Conservation (phyloP, 2,113 vertebrate species). For the Halichoerus grypus region DNA sequence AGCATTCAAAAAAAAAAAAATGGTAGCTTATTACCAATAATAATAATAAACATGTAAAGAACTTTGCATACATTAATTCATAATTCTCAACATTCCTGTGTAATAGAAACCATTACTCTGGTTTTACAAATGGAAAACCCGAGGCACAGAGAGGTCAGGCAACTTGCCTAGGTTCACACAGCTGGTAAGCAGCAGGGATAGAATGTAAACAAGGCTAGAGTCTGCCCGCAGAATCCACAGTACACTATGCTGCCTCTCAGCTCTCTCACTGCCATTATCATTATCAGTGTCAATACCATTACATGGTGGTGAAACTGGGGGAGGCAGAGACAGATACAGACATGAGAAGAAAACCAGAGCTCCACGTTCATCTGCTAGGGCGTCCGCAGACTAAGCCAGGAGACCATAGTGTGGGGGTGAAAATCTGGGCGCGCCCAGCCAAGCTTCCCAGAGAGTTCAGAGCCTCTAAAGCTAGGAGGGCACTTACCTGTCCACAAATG, state of each 20-base stretch:
- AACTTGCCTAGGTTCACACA: background rate
- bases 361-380: background rate
- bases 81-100: background rate
- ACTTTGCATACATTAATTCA: background rate
- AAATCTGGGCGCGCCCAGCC: background rate
- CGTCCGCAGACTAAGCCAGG: background rate
- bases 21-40: background rate
- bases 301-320: background rate
- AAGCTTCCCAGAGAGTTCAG: background rate
- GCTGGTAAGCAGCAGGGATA: background rate
- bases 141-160: background rate
- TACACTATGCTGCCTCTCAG: background rate
- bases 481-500: background rate
- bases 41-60: conserved; percentile 18
- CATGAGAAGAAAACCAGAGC: background rate
- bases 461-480: background rate
- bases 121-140: background rate
- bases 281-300: background rate
- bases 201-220: background rate
- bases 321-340: background rate
- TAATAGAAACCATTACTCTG: background rate
- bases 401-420: background rate
- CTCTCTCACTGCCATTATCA: background rate
- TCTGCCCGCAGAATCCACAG: background rate
- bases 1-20: background rate